Base-by-base conservation (phyloP, 2,888 invertebrate genomes). In the Achlya flavicornis region DNA sequence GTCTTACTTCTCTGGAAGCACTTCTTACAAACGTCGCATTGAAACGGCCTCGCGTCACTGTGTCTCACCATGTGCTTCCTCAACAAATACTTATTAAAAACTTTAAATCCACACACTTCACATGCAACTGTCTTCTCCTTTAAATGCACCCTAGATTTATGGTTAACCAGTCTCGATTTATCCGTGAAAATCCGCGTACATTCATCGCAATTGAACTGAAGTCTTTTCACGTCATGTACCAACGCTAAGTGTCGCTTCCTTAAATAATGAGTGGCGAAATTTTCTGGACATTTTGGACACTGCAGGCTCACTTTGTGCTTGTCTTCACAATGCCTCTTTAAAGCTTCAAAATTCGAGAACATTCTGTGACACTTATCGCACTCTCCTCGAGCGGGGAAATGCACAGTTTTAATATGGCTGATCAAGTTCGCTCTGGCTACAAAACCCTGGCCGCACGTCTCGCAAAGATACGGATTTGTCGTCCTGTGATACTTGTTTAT, bases 31-130 rank as follows among this genome's bases (percentile, higher is more conserved):
- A 88, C 78, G 3, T 89, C 87, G 69, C 65, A 95, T 53, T 93
- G 89, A 60, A 90, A 95, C 4, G 95, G 95, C 62, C 95, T 88
- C 0, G 94, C 85, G 2, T 94, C 94, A 1, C 93, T 93, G 65
- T 95, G 95, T 0, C 89, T 92, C 0, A 95, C 92, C 83, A 93
- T 93, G 63, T 95, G 95, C 0, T 93, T 87, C 43, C 89, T 91
- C 62, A 95, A 73, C 19, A 94, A 80, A 48, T 93, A 91, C 12
- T 88, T 91, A 26, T 86, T 87, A 38, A 89, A 91, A 0, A 89
- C 87, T 66, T 87, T 87, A 41, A 89, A 90, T 0, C 90, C 89
- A 48, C 93, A 93, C 2, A 91, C 77, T 0, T 88, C 86, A 35
- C 93, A 93, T 0, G 84, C 69, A 0, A 87, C 70, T 0, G 79